Evolutionary conservation across 2,797 vertebrate genomes (phyloP).

Genomic region (Neoniphon sammara): DNA sequence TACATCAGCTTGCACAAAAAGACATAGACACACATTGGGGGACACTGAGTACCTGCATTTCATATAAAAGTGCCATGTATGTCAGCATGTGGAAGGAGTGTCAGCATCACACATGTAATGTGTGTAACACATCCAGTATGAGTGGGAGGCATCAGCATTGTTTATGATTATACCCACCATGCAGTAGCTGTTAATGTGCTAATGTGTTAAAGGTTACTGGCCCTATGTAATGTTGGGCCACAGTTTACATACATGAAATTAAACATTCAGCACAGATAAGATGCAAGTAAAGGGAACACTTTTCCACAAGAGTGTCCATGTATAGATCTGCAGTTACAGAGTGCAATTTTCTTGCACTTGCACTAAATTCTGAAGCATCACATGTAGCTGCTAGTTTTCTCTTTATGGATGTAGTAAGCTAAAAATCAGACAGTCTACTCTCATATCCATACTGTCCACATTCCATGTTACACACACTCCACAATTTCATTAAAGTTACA

Average conservation of each 20-base stretch:
- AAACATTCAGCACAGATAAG: not conserved
- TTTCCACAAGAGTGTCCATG: too few relatives aligned
- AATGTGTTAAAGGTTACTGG: not conserved
- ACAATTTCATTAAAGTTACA: not conserved
- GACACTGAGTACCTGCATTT: conserved; percentile 12
- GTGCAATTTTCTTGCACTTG: not conserved
- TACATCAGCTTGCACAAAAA: too few relatives aligned
- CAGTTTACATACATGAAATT: too few relatives aligned
- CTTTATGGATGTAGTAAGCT: not conserved
- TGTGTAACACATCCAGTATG: not conserved
- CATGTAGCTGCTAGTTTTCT: not conserved
- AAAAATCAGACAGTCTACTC: not conserved
- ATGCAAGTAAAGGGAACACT: not conserved
- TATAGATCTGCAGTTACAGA: not conserved
- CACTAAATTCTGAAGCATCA: not conserved
- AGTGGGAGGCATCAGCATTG: not conserved
- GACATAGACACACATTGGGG: not conserved
- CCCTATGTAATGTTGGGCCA: not conserved
- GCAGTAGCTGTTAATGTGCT: not conserved
- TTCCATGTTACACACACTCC: not conserved
- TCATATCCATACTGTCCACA: not conserved
- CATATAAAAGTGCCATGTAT: not conserved
- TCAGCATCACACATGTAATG: not conserved
- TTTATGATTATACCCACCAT: not conserved
- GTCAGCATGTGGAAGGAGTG: conserved; percentile 4